Percentiles rank a stretch among this genome's conserved stretches.
phyloP scores from a whole-genome alignment of 2,888 invertebrate species.

The Eupithecia subumbrata region DNA sequence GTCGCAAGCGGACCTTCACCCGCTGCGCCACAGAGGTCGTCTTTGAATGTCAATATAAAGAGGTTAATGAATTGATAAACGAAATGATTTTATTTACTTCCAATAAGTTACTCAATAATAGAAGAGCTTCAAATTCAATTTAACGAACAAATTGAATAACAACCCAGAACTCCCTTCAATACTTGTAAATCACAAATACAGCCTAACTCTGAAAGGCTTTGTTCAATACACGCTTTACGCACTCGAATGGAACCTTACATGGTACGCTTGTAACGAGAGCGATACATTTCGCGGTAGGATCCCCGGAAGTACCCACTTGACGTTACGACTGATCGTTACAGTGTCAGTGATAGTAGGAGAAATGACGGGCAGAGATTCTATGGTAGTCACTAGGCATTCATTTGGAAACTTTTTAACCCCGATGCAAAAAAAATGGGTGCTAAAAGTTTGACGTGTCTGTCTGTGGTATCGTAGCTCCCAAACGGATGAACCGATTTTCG shows the following conservation, averaged over 20 bases:
- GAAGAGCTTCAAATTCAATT: not conserved
- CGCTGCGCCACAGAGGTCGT: too few species aligned
- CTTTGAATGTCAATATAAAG: too few species aligned
- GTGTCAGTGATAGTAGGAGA: not conserved
- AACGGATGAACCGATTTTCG: too few species aligned
- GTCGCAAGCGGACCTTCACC: too few species aligned
- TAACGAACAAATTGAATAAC: not conserved
- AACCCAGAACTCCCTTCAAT: not conserved
- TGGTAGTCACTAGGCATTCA: not conserved
- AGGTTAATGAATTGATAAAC: too few species aligned
- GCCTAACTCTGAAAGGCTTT: not conserved
- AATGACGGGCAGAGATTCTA: not conserved
- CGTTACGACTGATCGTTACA: not conserved
- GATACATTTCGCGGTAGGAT: conserved; percentile 25
- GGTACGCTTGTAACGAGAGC: conserved; percentile 16
- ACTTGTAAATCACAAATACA: not conserved
- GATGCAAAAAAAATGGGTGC: too few species aligned
- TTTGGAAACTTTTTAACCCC: too few species aligned
- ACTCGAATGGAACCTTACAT: conserved; percentile 22
- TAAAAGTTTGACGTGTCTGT: too few species aligned
- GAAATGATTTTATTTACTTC: not conserved
- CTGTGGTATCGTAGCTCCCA: too few species aligned
- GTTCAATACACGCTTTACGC: conserved; percentile 8
- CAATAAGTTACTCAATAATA: not conserved
- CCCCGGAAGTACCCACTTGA: conserved; percentile 24